Conservation (phyloP, 53 echinoderm and acorn worm genomes). For the Henricia sp. region DNA sequence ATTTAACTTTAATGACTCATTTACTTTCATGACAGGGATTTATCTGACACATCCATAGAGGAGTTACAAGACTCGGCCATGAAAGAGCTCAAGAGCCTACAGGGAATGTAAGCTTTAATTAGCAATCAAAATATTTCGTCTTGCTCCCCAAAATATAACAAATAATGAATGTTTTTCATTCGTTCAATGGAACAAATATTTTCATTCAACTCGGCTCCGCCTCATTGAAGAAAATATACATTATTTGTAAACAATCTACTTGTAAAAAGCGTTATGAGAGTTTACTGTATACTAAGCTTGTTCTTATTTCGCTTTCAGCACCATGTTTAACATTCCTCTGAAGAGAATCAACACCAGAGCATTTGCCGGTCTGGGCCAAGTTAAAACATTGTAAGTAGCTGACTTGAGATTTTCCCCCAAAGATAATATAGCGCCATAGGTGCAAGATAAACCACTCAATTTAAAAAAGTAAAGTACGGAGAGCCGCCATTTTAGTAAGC, state of each 20-base stretch:
- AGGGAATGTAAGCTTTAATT: slow-evolving; percentile 55
- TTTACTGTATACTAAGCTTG: background rate
- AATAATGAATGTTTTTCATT: background rate
- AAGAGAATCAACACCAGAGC: slow-evolving; percentile 4
- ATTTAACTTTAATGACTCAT: no score
- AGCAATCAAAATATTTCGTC: no score
- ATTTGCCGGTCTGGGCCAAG: slow-evolving; percentile 12
- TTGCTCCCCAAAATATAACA: no score
- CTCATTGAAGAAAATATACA: background rate
- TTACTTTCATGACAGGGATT: slow-evolving; percentile 9
- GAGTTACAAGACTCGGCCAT: background rate
- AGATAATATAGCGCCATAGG: no score
- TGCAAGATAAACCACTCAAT: no score
- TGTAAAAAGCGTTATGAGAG: no score
- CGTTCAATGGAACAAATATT: no score
- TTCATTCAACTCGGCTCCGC: background rate
- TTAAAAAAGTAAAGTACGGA: no score
- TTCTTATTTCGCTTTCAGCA: background rate
- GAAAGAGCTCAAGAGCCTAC: slow-evolving; percentile 20
- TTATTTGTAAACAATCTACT: no score
- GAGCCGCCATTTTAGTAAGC: no score
- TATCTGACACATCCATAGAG: slow-evolving; percentile 21
- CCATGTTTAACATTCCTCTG: slow-evolving; percentile 47
- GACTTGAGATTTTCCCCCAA: background rate
- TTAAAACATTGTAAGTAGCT: slow-evolving; percentile 47